Percentiles rank a stretch among this genome's conserved stretches.
Evolutionary conservation across 2,113 vertebrate species (phyloP).

Genomic region (Australoheros scitulus): DNA sequence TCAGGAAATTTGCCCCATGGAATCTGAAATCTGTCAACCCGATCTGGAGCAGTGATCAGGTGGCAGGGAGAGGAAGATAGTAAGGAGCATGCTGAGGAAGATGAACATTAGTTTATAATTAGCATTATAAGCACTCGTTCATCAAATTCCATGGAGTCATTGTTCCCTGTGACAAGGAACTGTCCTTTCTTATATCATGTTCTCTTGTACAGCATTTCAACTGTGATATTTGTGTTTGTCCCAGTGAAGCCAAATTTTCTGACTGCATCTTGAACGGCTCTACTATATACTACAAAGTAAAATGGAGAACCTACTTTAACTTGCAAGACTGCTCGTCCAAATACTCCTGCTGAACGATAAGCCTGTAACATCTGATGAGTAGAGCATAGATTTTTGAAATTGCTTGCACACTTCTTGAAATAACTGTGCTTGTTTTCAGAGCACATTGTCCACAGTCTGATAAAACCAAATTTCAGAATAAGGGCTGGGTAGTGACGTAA

Average conservation of each 20-base stretch:
- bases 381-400: neutral
- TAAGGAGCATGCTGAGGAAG: neutral
- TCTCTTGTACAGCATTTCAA: neutral
- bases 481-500: neutral
- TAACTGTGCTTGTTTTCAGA: neutral
- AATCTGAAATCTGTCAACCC: neutral
- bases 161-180: neutral
- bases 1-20: neutral
- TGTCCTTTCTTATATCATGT: neutral
- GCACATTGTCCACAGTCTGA: neutral
- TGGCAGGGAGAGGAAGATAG: neutral
- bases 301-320: too few relatives aligned
- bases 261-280: constrained; percentile 15
- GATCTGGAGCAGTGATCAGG: neutral
- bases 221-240: neutral
- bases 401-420: neutral
- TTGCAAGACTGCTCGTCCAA: too few relatives aligned
- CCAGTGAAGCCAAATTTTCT: constrained; percentile 7
- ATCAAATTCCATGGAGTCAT: neutral
- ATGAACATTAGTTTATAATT: neutral
- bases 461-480: constrained; percentile 4
- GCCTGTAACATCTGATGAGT: neutral
- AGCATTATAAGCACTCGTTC: neutral
- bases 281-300: neutral
- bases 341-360: neutral